A percentile compares a stretch with the other conserved stretches of the same genome.
phyloP scores from a whole-genome alignment of 2,888 invertebrate genomes.

The Cataglyphis livida region DNA sequence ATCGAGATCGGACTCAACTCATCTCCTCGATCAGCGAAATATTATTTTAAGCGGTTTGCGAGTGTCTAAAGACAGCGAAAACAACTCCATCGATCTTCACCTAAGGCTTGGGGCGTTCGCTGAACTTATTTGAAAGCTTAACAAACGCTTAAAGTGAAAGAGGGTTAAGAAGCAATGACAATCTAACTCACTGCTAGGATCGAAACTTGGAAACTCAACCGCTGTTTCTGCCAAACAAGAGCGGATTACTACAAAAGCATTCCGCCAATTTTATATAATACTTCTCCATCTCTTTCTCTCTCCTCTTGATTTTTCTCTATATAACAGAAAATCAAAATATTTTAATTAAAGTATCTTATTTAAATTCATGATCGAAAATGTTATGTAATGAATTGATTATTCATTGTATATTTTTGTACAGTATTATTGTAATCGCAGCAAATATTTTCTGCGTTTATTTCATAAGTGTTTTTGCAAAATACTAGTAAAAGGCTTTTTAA shows the following conservation, averaged over 20 bases:
- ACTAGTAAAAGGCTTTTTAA: background rate
- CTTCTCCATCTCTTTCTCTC: background rate
- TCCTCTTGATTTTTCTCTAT: background rate
- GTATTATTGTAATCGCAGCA: background rate
- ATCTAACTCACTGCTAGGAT: constrained; percentile 43
- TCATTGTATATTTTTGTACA: background rate
- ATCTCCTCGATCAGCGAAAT: constrained; percentile 38
- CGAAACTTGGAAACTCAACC: constrained; percentile 55
- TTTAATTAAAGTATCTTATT: constrained; percentile 10
- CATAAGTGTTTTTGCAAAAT: background rate
- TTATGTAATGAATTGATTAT: background rate
- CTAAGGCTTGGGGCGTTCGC: constrained; percentile 8
- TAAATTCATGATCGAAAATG: background rate
- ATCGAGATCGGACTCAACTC: background rate
- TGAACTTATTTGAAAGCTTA: constrained; percentile 49
- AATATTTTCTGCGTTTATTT: background rate
- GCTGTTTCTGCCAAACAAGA: constrained; percentile 32
- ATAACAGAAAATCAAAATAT: background rate
- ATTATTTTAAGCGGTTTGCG: constrained; percentile 23
- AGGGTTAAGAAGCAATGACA: constrained; percentile 44
- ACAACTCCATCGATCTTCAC: constrained; percentile 34
- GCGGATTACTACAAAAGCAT: constrained; percentile 33
- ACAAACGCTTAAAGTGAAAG: constrained; percentile 51
- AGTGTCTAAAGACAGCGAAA: constrained; percentile 32
- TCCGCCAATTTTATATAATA: constrained; percentile 2